Evolutionary conservation across 2,888 invertebrate genomes (phyloP).

Genomic region (Lucinisca nassula): DNA sequence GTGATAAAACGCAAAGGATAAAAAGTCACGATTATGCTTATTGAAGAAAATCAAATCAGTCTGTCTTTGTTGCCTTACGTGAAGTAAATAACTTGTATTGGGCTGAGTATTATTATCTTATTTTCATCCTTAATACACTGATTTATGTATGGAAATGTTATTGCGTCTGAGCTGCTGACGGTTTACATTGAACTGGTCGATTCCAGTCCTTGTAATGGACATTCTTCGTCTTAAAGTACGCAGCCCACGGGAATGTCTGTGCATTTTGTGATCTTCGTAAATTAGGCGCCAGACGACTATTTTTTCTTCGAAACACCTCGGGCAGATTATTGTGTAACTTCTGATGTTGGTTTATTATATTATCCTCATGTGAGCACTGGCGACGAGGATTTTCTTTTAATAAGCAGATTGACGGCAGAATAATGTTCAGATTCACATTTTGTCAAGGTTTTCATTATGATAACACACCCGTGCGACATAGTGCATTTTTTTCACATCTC

Average conservation of each 20-base stretch:
- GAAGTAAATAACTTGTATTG: neutral
- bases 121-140: conserved; percentile 10
- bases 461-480: no score
- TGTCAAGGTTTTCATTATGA: no score
- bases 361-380: neutral
- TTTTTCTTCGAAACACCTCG: neutral
- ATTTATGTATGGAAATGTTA: conserved; percentile 10
- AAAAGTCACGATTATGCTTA: neutral
- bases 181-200: neutral
- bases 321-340: conserved; percentile 1
- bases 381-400: no score
- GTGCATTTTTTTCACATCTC: no score
- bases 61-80: conserved; percentile 4
- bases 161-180: neutral
- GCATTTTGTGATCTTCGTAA: conserved; percentile 8
- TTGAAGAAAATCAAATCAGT: conserved; percentile 7
- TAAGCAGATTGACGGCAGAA: no score
- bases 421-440: no score
- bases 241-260: neutral
- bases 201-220: neutral
- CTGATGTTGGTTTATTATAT: neutral
- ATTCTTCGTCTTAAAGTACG: neutral
- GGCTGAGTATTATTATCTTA: conserved; percentile 2
- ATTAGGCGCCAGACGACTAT: neutral
- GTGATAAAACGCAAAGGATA: no score